A percentile compares a stretch with the other conserved stretches of the same genome.
These are phyloP conservation scores for Pseudococcus longispinus DNA, from an alignment of 2,888 invertebrate genomes.

Conservation along the genomic window DNA sequence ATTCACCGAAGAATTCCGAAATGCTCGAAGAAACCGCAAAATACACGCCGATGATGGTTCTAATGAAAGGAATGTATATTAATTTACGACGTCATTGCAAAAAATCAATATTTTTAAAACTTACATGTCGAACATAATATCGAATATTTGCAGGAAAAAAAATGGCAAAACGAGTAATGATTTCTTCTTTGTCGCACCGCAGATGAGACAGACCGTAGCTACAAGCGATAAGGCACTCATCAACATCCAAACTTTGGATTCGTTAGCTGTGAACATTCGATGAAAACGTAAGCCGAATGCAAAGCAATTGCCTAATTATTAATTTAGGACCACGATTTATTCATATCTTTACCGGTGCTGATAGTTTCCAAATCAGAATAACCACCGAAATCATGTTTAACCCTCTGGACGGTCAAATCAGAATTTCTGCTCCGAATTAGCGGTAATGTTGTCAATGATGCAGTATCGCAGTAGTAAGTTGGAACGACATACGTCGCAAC, in stretches of 20 bases:
- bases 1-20: slow-evolving; percentile 31
- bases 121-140: slow-evolving; percentile 33
- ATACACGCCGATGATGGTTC: slow-evolving; percentile 5
- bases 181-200: slow-evolving; percentile 3
- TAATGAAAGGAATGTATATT: not conserved
- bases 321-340: not conserved
- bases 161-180: slow-evolving; percentile 19
- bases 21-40: not conserved
- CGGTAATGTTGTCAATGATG: not conserved
- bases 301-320: too few relatives aligned
- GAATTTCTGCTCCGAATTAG: not conserved
- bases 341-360: not conserved
- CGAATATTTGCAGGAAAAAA: slow-evolving; percentile 28
- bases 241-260: not conserved
- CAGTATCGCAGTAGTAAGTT: slow-evolving; percentile 13
- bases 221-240: not conserved
- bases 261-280: not conserved
- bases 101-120: not conserved
- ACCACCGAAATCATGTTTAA: not conserved
- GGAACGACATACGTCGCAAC: slow-evolving; percentile 22
- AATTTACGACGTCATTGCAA: not conserved
- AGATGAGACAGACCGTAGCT: slow-evolving; percentile 1
- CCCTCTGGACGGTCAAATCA: not conserved
- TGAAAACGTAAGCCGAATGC: not conserved
- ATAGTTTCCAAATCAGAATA: not conserved